These are phyloP conservation scores for Heliconius ethilla DNA, from an alignment of 2,888 invertebrate species.

Conservation along the genomic window DNA sequence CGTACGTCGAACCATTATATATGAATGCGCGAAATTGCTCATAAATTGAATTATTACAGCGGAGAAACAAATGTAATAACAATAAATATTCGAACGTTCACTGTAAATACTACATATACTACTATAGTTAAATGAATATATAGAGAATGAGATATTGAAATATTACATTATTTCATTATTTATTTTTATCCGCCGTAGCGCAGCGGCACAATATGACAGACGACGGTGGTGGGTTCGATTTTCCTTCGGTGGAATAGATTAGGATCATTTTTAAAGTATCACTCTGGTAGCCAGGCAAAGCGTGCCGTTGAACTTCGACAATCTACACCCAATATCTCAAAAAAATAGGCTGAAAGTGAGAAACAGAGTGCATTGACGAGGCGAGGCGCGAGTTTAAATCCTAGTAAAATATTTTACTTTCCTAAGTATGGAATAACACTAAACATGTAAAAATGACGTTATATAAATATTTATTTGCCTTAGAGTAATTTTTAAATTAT, in stretches of 20 bases:
- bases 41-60: slow-evolving; percentile 25
- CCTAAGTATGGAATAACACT: background rate
- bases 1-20: slow-evolving; percentile 10
- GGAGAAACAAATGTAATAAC: slow-evolving; percentile 22
- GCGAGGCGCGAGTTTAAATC: too few species aligned
- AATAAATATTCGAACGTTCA: slow-evolving; percentile 19
- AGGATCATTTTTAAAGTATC: too few species aligned
- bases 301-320: too few species aligned
- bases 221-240: too few species aligned
- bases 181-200: too few species aligned
- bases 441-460: background rate
- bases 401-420: too few species aligned
- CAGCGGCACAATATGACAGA: too few species aligned
- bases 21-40: slow-evolving; percentile 22
- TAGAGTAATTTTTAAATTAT: background rate
- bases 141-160: background rate
- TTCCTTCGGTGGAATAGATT: too few species aligned
- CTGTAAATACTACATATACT: slow-evolving; percentile 1
- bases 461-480: background rate
- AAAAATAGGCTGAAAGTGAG: too few species aligned
- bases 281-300: too few species aligned
- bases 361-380: too few species aligned
- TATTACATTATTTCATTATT: background rate
- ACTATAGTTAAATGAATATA: background rate
- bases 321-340: too few species aligned